A percentile compares a stretch with the other conserved stretches of the same genome.
These are phyloP conservation scores for Rhogogaster chlorosoma DNA, from an alignment of 2,888 invertebrate genomes.

Conservation along the genomic window DNA sequence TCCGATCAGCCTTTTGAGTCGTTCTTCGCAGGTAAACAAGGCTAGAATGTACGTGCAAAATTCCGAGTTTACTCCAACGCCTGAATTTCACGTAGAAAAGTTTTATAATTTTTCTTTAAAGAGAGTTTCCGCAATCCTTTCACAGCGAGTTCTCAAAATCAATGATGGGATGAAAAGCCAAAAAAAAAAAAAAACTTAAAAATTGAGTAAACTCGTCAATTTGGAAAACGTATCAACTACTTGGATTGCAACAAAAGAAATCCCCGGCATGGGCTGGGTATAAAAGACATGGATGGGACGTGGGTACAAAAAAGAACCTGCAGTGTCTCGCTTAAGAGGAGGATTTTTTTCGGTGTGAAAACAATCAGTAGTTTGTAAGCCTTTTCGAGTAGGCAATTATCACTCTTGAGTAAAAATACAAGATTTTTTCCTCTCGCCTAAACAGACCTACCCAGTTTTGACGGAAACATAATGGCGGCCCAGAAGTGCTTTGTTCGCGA, in stretches of 20 bases:
- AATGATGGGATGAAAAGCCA: neutral
- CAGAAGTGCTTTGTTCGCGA: constrained; percentile 37
- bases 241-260: neutral
- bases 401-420: constrained; percentile 26
- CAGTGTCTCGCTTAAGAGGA: neutral
- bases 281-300: neutral
- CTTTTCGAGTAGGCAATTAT: constrained; percentile 39
- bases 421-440: constrained; percentile 17
- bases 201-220: neutral
- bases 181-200: no score
- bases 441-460: constrained; percentile 31
- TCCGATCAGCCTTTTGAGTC: constrained; percentile 15
- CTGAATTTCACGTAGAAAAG: neutral
- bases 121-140: neutral
- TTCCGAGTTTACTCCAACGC: neutral
- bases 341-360: constrained; percentile 20
- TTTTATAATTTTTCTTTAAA: neutral
- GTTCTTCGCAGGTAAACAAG: constrained; percentile 40
- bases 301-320: neutral
- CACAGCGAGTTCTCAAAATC: neutral
- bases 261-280: neutral
- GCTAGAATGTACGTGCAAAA: constrained; percentile 7
- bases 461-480: constrained; percentile 39
- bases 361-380: constrained; percentile 38
- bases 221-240: neutral